Evolutionary conservation across 2,888 invertebrate genomes (phyloP), one percentile per base, ranked within the genome.

Genomic region (Agrochola litura): DNA sequence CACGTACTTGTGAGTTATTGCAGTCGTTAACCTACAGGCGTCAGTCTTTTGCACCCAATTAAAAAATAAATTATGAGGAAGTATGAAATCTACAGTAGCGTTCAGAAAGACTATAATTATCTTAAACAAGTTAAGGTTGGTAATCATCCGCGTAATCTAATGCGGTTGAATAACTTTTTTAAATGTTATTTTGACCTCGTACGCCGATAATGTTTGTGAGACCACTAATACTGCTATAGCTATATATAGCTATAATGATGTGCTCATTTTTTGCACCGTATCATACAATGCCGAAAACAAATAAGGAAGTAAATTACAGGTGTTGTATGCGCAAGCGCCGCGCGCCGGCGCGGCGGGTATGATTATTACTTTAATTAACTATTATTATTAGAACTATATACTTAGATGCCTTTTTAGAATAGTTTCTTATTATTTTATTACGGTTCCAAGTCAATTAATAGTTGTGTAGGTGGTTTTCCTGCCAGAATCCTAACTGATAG

Each of bases 191-290:
- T 52, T 43, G 30, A 49, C 30, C 64, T 43, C 25, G 46, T 41
- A 54, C 25, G n/a, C 30, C 49, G 37, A 37, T 43, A 10, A 30
- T 58, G 37, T 68, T 79, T 54, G 22, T 49, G 58, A 49, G 25
- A 60, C 10, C 52, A 37, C 43, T 46, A 79, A 60, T 41, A 37
- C 37, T 37, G 37, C 37, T 37, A 37, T 1, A 10, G 19, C 14
- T 14, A 16, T 0, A 19, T 10, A 65, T 16, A 58, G 22, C 22
- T 37, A 22, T 78, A 68, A 61, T 79, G 60, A 52, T 79, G 16
- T 78, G 66, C 41, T 56, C 22, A 66, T 81, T 81, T 79, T 83
- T 83, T 79, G 69, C 30, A 60, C n/a, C 4, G 22, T 10, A 16
- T 56, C 65, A 78, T 43, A 67, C 46, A 78, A 77, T 52, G 52